Percentiles rank a stretch among this genome's conserved stretches.
Evolutionary conservation across 2,888 invertebrate genomes (phyloP).

Genomic region (Allophyes oxyacanthae): DNA sequence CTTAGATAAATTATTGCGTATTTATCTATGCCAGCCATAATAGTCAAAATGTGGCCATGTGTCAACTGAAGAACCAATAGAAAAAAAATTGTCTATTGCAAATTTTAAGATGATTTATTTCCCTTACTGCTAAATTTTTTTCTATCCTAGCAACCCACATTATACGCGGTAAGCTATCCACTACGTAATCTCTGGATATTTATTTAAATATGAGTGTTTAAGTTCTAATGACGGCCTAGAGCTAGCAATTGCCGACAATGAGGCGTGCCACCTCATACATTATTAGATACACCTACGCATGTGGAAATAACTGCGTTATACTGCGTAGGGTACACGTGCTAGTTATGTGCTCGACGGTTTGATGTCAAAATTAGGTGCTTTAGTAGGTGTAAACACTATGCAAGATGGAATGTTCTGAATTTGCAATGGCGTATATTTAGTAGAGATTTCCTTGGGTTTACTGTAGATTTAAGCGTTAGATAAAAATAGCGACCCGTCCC

Average conservation of each 20-base stretch:
- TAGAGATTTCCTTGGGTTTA: conserved; percentile 14
- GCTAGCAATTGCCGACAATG: conserved; percentile 66
- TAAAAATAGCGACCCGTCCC: too few relatives aligned
- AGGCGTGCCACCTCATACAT: conserved; percentile 62
- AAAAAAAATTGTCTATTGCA: too few relatives aligned
- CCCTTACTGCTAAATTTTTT: background rate
- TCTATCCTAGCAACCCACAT: conserved; percentile 63
- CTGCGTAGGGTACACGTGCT: conserved; percentile 43
- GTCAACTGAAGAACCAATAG: too few relatives aligned
- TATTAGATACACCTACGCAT: conserved; percentile 50
- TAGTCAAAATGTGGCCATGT: too few relatives aligned
- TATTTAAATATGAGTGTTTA: conserved; percentile 79
- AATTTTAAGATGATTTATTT: too few relatives aligned
- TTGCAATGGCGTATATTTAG: conserved; percentile 21
- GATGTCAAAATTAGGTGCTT: conserved; percentile 57
- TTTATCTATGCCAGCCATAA: too few relatives aligned
- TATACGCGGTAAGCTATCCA: conserved; percentile 67
- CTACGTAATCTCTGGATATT: conserved; percentile 70
- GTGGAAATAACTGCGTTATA: conserved; percentile 61
- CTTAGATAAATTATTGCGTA: too few relatives aligned
- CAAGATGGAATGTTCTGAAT: conserved; percentile 31
- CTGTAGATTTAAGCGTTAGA: background rate
- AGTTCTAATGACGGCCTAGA: conserved; percentile 71
- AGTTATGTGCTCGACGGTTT: conserved; percentile 54
- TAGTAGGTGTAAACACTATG: conserved; percentile 55